Evolutionary conservation across 2,113 vertebrate species (phyloP).

Genomic region (Channa argus): DNA sequence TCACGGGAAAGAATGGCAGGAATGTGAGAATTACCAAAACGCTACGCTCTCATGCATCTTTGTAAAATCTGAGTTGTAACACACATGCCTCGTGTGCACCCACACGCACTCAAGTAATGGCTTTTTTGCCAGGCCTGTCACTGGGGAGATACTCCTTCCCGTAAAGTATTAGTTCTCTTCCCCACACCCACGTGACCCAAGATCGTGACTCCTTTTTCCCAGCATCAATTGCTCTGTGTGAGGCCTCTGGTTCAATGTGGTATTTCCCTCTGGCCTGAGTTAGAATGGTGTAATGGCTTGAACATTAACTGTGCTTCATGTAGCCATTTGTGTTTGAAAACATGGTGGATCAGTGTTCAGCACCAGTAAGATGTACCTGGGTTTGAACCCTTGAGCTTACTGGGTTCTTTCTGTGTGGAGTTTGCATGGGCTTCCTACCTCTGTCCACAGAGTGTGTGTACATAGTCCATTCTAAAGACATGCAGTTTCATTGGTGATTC

Average conservation of each 20-base stretch:
- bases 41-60: constrained; percentile 60
- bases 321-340: background rate
- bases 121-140: constrained; percentile 46
- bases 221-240: constrained; percentile 71
- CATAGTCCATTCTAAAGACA: too few relatives aligned
- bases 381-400: too few relatives aligned
- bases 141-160: constrained; percentile 69
- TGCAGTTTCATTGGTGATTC: too few relatives aligned
- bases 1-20: constrained; percentile 73
- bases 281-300: constrained; percentile 6
- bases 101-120: constrained; percentile 6
- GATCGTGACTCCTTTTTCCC: constrained; percentile 74
- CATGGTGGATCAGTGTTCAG: too few relatives aligned
- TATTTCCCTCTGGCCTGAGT: constrained; percentile 47
- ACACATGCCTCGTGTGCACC: constrained; percentile 25
- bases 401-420: too few relatives aligned
- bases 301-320: constrained; percentile 7
- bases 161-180: constrained; percentile 56
- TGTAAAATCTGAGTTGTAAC: constrained; percentile 49
- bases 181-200: constrained; percentile 44
- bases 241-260: constrained; percentile 52
- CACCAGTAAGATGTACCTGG: too few relatives aligned
- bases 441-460: too few relatives aligned
- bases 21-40: constrained; percentile 68
- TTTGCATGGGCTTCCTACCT: too few relatives aligned